Percentiles rank a stretch among this genome's conserved stretches.
phyloP scores from a whole-genome alignment of 2,113 vertebrate species.

The Piaya cayana region DNA sequence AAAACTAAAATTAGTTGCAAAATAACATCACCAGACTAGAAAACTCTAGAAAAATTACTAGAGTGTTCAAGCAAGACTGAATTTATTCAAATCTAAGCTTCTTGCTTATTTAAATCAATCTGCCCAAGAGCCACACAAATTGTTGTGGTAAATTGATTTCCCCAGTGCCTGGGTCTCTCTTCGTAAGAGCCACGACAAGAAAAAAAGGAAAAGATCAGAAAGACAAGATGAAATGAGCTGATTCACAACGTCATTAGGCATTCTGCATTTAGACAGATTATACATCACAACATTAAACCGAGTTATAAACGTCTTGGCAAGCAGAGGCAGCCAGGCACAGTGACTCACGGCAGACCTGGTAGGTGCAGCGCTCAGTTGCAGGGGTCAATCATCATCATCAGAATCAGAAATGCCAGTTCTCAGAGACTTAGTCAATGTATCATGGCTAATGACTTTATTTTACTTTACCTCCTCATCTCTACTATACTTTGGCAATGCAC shows the following conservation, averaged over 20 bases:
- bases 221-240: neutral
- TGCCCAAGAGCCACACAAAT: conserved; percentile 46
- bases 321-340: neutral
- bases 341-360: neutral
- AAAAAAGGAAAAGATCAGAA: neutral
- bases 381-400: neutral
- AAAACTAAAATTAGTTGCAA: conserved; percentile 49
- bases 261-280: neutral
- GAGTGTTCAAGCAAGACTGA: conserved; percentile 27
- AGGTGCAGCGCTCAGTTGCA: neutral
- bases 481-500: neutral
- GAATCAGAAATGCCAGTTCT: neutral
- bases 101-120: conserved; percentile 54
- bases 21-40: conserved; percentile 7
- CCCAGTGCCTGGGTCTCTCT: conserved; percentile 16
- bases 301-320: neutral
- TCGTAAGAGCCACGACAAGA: neutral
- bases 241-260: neutral
- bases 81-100: conserved; percentile 43
- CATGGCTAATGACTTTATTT: neutral
- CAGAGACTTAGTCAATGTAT: neutral
- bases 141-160: conserved; percentile 44
- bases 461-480: neutral
- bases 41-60: conserved; percentile 43
- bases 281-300: neutral